phyloP scores from a whole-genome alignment of 2,113 vertebrate genomes.

The Paradoxurus hermaphroditus region DNA sequence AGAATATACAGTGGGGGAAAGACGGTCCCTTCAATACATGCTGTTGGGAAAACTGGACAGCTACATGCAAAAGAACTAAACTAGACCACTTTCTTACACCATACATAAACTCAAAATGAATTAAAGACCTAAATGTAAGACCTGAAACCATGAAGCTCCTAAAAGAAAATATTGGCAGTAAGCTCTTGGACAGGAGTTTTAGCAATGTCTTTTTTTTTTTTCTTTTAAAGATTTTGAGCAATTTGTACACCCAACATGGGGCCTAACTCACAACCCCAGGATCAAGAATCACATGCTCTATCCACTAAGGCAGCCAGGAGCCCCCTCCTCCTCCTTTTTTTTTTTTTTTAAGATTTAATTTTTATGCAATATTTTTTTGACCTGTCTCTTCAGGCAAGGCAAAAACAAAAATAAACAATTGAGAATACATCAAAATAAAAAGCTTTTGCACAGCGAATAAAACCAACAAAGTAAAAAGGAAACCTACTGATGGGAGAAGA shows the following conservation, averaged over 20 bases:
- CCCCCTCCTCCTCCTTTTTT: no score
- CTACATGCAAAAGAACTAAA: not conserved
- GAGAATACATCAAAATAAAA: not conserved
- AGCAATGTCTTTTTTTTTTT: no score
- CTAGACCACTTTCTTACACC: not conserved
- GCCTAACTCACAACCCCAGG: no score
- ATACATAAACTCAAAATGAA: not conserved
- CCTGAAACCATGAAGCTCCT: not conserved
- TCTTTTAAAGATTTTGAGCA: no score
- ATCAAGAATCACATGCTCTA: no score
- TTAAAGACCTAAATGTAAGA: not conserved
- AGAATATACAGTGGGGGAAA: not conserved
- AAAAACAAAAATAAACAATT: not conserved
- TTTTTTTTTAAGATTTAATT: no score
- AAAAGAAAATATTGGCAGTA: not conserved
- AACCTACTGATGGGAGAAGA: not conserved
- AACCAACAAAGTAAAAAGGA: not conserved
- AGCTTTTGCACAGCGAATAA: not conserved
- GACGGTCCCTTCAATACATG: not conserved
- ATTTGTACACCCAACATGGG: no score
- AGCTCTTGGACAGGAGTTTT: not conserved
- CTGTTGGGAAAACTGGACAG: not conserved
- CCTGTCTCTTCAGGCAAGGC: not conserved
- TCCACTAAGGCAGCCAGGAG: no score
- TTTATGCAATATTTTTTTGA: not conserved